Conservation (phyloP, 2,888 invertebrate genomes). For the Acrobeloides nanus region DNA sequence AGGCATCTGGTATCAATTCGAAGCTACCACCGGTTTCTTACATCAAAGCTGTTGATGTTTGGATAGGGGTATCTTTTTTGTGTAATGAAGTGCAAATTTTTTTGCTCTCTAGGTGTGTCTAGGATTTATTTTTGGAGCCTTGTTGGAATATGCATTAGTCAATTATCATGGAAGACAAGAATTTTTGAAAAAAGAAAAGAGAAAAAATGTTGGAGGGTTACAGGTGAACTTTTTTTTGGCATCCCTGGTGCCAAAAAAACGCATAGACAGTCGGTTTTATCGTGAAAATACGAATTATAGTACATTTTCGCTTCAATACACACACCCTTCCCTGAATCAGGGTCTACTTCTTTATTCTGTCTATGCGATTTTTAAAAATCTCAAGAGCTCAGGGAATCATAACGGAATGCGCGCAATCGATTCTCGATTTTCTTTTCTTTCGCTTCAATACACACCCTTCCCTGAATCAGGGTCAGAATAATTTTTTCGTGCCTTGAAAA, state of each 20-base stretch:
- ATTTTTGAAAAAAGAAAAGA: constrained; percentile 43
- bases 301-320: constrained; percentile 4
- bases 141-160: constrained; percentile 92
- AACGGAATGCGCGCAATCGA: no score
- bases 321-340: no score
- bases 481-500: no score
- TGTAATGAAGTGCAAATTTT: no score
- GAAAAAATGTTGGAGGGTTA: constrained; percentile 30
- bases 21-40: constrained; percentile 52
- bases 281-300: not conserved
- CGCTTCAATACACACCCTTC: no score
- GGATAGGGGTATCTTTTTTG: constrained; percentile 56
- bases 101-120: constrained; percentile 61
- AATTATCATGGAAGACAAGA: constrained; percentile 72
- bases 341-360: no score
- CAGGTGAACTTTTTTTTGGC: constrained; percentile 9
- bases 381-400: no score
- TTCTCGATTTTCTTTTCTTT: no score
- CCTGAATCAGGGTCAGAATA: no score
- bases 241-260: constrained; percentile 7
- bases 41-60: constrained; percentile 56
- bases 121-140: constrained; percentile 92
- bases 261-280: not conserved
- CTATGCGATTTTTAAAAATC: no score
- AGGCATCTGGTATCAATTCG: constrained; percentile 70